Percentiles rank a stretch among this genome's conserved stretches.
These are phyloP conservation scores for Apus apus DNA, from an alignment of 2,113 vertebrate genomes.

Conservation along the genomic window DNA sequence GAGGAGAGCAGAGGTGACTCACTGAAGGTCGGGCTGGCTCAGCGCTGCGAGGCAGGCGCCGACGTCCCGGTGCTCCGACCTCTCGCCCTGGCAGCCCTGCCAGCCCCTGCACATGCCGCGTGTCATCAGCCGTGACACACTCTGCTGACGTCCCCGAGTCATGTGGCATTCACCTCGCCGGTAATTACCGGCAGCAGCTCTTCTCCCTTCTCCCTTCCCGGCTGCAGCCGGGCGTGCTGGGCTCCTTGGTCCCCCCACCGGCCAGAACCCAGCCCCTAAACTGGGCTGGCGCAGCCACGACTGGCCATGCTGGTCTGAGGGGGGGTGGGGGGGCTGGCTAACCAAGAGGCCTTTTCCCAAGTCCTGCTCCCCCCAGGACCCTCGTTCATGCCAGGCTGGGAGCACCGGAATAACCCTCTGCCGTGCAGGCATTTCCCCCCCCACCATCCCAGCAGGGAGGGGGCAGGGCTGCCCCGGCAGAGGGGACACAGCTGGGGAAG, in stretches of 20 bases:
- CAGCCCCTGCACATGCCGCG: slow-evolving; percentile 41
- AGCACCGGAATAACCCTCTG: background rate
- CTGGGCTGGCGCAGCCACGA: accelerated
- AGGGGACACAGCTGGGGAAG: background rate
- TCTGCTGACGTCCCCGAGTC: slow-evolving; percentile 54
- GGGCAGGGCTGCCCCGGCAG: background rate
- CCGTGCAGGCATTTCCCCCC: background rate
- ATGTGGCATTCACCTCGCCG: slow-evolving; percentile 5
- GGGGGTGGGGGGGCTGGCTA: accelerated
- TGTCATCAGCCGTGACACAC: slow-evolving; percentile 53
- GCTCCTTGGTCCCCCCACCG: accelerated
- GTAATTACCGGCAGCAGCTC: slow-evolving; percentile 13
- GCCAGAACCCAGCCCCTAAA: background rate
- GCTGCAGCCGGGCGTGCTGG: background rate
- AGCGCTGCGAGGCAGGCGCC: background rate
- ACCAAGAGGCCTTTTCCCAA: background rate
- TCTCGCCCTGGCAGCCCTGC: background rate
- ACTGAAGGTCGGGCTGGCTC: background rate
- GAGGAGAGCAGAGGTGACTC: background rate
- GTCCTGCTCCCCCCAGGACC: background rate
- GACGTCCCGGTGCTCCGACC: background rate
- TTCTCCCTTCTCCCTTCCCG: background rate
- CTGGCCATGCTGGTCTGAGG: too few relatives aligned
- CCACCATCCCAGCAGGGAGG: background rate
- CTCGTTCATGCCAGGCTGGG: background rate